Conservation (phyloP, 2,113 vertebrate genomes). For the Pomatorhinus ruficollis region DNA sequence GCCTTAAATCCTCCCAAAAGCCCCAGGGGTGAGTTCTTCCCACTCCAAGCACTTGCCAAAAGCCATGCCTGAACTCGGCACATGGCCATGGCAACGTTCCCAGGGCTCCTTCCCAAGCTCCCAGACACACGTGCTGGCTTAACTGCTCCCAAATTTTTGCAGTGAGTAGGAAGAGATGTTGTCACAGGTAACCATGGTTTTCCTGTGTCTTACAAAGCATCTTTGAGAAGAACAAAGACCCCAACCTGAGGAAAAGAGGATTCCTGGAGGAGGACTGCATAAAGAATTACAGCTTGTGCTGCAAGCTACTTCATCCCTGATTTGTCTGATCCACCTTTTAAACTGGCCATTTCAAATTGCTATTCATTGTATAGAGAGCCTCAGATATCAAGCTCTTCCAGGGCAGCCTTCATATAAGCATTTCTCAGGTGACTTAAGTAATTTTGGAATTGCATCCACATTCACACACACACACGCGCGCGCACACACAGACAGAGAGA, state of each 20-base stretch:
- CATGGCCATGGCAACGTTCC: neutral
- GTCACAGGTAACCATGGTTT: slow-evolving; percentile 74
- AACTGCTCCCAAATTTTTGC: slow-evolving; percentile 19
- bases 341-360: neutral
- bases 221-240: slow-evolving; percentile 57
- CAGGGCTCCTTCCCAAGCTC: neutral
- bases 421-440: neutral
- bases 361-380: neutral
- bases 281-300: slow-evolving; percentile 21
- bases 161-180: slow-evolving; percentile 64
- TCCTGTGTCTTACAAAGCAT: slow-evolving; percentile 11
- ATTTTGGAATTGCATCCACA: neutral
- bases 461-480: neutral
- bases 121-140: neutral
- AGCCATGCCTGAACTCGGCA: neutral
- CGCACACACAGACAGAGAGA: neutral
- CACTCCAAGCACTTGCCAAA: neutral
- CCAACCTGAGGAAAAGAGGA: neutral
- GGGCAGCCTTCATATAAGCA: neutral
- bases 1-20: neutral
- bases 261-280: neutral
- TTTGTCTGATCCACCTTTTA: neutral
- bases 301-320: neutral
- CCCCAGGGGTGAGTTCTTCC: neutral
- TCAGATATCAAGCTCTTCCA: neutral